Evolutionary conservation across 2,888 invertebrate species (phyloP).

Genomic region (Scaptomyza cyrtandrae): DNA sequence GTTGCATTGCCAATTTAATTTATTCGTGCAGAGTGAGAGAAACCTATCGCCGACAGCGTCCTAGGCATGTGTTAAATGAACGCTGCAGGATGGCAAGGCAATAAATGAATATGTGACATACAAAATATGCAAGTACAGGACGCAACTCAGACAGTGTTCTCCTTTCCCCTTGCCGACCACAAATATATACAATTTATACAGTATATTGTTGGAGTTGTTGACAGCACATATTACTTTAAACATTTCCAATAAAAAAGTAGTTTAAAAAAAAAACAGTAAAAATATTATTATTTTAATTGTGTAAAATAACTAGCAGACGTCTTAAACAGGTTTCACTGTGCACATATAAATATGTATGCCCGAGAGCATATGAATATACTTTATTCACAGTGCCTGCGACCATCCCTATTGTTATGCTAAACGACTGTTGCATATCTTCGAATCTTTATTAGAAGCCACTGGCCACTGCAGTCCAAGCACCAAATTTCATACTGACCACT

Average conservation of each 20-base stretch:
- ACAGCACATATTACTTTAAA: neutral
- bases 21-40: constrained; percentile 41
- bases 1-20: constrained; percentile 62
- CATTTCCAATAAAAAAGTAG: neutral
- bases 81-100: constrained; percentile 50
- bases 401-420: constrained; percentile 64
- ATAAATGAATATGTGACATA: constrained; percentile 61
- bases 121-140: constrained; percentile 61
- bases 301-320: neutral
- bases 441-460: constrained; percentile 55
- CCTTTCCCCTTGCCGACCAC: neutral
- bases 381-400: constrained; percentile 16
- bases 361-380: constrained; percentile 22
- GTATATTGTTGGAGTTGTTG: neutral
- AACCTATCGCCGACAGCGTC: constrained; percentile 12
- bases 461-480: constrained; percentile 20
- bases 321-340: constrained; percentile 21
- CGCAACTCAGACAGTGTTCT: neutral
- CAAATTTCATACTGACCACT: constrained; percentile 1
- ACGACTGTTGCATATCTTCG: constrained; percentile 42
- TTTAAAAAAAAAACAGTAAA: neutral
- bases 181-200: neutral
- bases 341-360: constrained; percentile 12
- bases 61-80: constrained; percentile 61
- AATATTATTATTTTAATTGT: too few relatives aligned